A percentile compares a stretch with the other conserved stretches of the same genome.
Conservation (phyloP, 2,888 invertebrate species). For the Tetheella fluctuosa region DNA sequence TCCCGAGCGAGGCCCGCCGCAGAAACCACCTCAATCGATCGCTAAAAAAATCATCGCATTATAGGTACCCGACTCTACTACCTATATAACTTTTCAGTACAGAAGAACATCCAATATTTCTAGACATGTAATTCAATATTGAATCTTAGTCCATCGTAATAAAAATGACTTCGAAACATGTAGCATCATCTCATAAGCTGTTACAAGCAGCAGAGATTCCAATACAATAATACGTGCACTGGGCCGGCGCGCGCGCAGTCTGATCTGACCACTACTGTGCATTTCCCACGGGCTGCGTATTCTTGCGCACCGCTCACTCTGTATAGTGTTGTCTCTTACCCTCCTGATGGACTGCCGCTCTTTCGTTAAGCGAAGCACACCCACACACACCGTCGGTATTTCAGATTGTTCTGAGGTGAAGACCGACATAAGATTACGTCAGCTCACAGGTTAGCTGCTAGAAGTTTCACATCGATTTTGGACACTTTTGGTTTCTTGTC, state of each 20-base stretch:
- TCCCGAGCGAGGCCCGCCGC: slow-evolving; percentile 73
- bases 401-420: slow-evolving; percentile 78
- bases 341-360: slow-evolving; percentile 81
- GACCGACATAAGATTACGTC: slow-evolving; percentile 79
- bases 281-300: slow-evolving; percentile 83
- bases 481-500: no score
- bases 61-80: slow-evolving; percentile 71
- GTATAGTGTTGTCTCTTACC: slow-evolving; percentile 64
- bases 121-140: slow-evolving; percentile 31
- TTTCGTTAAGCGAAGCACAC: slow-evolving; percentile 84
- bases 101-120: slow-evolving; percentile 38
- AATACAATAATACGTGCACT: slow-evolving; percentile 83
- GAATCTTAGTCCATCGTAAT: slow-evolving; percentile 37
- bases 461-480: slow-evolving; percentile 18
- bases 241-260: slow-evolving; percentile 83
- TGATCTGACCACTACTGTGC: slow-evolving; percentile 85
- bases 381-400: slow-evolving; percentile 83
- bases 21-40: slow-evolving; percentile 78
- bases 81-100: slow-evolving; percentile 57
- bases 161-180: slow-evolving; percentile 37
- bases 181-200: slow-evolving; percentile 55
- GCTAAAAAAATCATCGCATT: slow-evolving; percentile 81
- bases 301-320: slow-evolving; percentile 55
- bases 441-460: slow-evolving; percentile 59
- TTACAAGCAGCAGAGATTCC: slow-evolving; percentile 65